These are phyloP conservation scores for Eilema sororculum DNA, from an alignment of 2,888 invertebrate genomes.

Conservation along the genomic window DNA sequence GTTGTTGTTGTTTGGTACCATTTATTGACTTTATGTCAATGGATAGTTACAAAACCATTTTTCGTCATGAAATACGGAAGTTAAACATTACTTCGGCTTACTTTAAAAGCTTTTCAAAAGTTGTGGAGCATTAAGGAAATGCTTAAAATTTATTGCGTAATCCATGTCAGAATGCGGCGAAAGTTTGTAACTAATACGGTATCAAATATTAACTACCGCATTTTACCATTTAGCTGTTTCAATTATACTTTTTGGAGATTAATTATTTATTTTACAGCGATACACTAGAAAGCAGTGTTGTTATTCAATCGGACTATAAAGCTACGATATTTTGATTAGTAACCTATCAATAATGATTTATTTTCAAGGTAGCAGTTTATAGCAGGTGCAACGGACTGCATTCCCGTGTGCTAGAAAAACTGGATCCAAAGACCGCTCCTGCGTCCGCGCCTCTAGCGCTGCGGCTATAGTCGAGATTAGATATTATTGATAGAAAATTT, in stretches of 20 bases:
- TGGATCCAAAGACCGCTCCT: slow-evolving; percentile 71
- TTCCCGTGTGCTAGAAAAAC: slow-evolving; percentile 83
- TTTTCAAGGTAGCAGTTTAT: slow-evolving; percentile 55
- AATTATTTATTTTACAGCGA: slow-evolving; percentile 16
- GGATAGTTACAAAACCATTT: slow-evolving; percentile 30
- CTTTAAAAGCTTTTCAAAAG: slow-evolving; percentile 15
- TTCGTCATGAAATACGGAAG: slow-evolving; percentile 25
- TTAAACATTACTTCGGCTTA: slow-evolving; percentile 22
- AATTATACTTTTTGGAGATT: slow-evolving; percentile 2
- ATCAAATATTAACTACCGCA: slow-evolving; percentile 5
- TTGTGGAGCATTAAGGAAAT: slow-evolving; percentile 13
- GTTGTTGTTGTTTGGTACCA: slow-evolving; percentile 27
- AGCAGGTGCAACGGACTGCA: slow-evolving; percentile 81
- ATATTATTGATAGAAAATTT: slow-evolving; percentile 69
- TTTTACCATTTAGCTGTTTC: slow-evolving; percentile 10
- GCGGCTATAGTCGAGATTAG: slow-evolving; percentile 67
- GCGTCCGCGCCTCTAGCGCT: slow-evolving; percentile 28
- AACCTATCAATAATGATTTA: slow-evolving; percentile 63
- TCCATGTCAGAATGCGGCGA: background rate
- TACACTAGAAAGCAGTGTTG: slow-evolving; percentile 41
- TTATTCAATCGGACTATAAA: slow-evolving; percentile 41
- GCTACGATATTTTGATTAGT: slow-evolving; percentile 52
- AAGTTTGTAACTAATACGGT: slow-evolving; percentile 6
- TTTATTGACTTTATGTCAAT: slow-evolving; percentile 38
- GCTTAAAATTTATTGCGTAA: slow-evolving; percentile 10